Evolutionary conservation across 2,888 invertebrate species (phyloP).

Genomic region (Antheraea yamamai): DNA sequence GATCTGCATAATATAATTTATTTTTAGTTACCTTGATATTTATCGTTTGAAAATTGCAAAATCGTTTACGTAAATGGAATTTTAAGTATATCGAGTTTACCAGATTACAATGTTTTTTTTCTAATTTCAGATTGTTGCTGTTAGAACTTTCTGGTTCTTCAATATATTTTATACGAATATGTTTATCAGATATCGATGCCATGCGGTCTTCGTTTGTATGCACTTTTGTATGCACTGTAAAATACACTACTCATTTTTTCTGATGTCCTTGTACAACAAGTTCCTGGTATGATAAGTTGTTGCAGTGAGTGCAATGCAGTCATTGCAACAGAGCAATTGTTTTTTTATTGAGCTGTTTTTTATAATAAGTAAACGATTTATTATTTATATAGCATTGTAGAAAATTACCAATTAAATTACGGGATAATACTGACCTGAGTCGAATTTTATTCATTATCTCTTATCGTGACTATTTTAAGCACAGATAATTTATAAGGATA

Average conservation of each 20-base stretch:
- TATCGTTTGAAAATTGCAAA: neutral
- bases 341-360: neutral
- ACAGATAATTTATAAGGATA: neutral
- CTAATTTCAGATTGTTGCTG: neutral
- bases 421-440: neutral
- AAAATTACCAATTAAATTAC: neutral
- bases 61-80: neutral
- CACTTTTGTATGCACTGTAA: constrained; percentile 24
- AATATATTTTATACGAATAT: neutral
- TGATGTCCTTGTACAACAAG: constrained; percentile 71
- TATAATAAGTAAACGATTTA: neutral
- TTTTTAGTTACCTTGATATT: neutral
- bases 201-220: constrained; percentile 6
- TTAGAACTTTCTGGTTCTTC: neutral
- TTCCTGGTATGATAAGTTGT: constrained; percentile 70
- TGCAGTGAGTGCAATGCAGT: constrained; percentile 26
- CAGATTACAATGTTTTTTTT: no score
- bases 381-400: neutral
- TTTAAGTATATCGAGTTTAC: neutral
- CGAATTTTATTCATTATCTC: neutral
- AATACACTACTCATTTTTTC: constrained; percentile 53
- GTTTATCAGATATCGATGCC: constrained; percentile 11
- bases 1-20: neutral
- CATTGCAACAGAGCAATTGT: constrained; percentile 10
- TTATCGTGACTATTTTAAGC: neutral